Evolutionary conservation across 30 jellyfish, hydroid and myxozoan species (phyloP), one percentile per base, ranked within the genome.

Genomic region (Turritopsis dohrnii): DNA sequence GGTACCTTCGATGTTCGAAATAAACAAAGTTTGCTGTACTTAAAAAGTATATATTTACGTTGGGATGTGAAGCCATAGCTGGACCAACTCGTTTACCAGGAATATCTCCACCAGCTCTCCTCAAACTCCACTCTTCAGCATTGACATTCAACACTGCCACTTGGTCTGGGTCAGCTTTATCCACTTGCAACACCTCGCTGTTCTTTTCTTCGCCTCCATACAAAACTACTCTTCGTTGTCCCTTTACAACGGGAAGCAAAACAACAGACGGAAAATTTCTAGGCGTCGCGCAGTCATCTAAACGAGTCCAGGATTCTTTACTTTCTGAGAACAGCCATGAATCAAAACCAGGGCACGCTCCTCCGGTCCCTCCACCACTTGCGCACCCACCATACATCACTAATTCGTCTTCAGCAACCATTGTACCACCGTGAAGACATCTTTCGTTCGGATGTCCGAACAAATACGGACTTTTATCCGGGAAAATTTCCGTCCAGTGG

Each of bases 321-420:
- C 30, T 72, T 20, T 53, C 76, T 29, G 84, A 79, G 28, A 82
- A 77, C 24, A 83, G 20, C 96, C 96, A 88, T 8, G 89, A n/a
- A 66, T 88, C 96, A 71, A 87, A 27, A 16, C 91, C 79, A 18
- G 96, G 96, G 54, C 96, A 88, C 1, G 96, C 90, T 28, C 96
- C 96, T 1, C 90, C 90, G 8, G 96, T 79, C 5, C 54, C 74
- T 17, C 81, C 88, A 24, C 88, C 96, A 72, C 96, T 88, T 52
- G 81, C 53, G 80, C 96, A 88, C 25, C 96, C 96, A 20, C 96
- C 96, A 52, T 65, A 88, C 79, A 83, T 75, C 24, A 88, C 72
- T 65, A 88, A 29, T 53, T 41, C 65, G 52, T 80, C 66, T 8
- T 60, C 85, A 18, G 96, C 76, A 29, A 88, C 60, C 52, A 74